These are phyloP conservation scores for Rhabdornis inornatus DNA, from an alignment of 2,113 vertebrate species.

Conservation along the genomic window DNA sequence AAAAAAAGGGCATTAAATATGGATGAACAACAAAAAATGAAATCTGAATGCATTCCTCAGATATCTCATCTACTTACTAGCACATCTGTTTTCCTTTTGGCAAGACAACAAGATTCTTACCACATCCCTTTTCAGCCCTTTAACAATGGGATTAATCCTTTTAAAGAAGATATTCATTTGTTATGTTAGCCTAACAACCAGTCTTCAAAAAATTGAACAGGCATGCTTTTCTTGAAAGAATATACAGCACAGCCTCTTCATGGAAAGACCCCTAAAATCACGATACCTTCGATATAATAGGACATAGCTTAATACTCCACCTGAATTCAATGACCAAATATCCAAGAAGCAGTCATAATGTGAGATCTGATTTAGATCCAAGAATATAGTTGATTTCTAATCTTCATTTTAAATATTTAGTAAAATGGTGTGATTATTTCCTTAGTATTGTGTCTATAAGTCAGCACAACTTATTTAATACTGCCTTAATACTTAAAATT, in stretches of 20 bases:
- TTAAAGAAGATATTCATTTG: neutral
- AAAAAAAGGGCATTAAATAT: neutral
- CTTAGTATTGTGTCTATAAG: neutral
- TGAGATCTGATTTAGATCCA: neutral
- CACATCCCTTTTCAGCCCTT: neutral
- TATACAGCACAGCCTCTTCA: neutral
- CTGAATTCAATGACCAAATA: neutral
- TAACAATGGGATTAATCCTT: neutral
- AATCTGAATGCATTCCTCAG: neutral
- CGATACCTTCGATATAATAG: neutral
- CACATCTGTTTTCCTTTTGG: conserved; percentile 1
- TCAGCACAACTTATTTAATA: neutral
- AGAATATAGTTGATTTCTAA: neutral
- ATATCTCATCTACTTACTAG: neutral
- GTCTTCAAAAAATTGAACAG: neutral
- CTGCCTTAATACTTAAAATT: neutral
- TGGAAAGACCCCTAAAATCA: neutral
- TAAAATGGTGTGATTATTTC: neutral
- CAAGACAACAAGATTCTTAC: neutral
- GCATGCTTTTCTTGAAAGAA: neutral
- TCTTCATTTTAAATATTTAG: neutral
- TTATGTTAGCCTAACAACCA: neutral
- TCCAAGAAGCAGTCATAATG: neutral
- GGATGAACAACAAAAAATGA: neutral
- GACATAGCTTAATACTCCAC: neutral